Evolutionary conservation across 1,140 invertebrate species (phyloP), one percentile per base, ranked within the genome.

Genomic region (Hirudo medicinalis): DNA sequence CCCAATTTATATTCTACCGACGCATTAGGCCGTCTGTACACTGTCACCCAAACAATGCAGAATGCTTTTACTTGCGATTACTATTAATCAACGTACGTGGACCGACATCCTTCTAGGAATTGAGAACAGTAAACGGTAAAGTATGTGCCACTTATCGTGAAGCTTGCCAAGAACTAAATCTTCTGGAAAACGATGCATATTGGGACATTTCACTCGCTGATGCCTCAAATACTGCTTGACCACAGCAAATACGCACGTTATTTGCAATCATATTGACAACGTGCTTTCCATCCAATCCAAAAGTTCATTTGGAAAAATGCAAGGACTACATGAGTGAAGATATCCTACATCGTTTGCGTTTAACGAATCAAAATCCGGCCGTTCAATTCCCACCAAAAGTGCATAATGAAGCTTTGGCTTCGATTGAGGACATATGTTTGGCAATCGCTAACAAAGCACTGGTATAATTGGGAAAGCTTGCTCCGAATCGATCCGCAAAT

Each of bases 111-210:
- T 71, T 81, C 77, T 73, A 75, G 73, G 73, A 77, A 73, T 73
- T 85, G 69, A 77, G 75, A 80, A 84, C 79, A 67, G 77, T 83
- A 72, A 73, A 83, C 75, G 80, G 79, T 74, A 40, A 74, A 75
- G 79, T 83, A 80, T 83, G 80, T 81, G 32, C 69, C 15, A 80
- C n/a, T n/a, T 82, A 77, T 73, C 74, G 76, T 75, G 77, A 78
- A 67, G 80, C 81, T 49, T 84, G 81, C 76, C 77, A 77, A 72
- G 75, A 53, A 69, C 71, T 80, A 43, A 70, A 76, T 63, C 76
- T 84, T 68, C 74, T 83, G 13, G 78, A 81, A 75, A 77, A 82
- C 74, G 79, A 83, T 72, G 72, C 76, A 60, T 77, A 81, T 43
- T 83, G 81, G 83, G 75, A 81, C 66, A 22, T 71, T 5, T 78